Conservation (phyloP, 2,888 invertebrate species). For the Drosophila bunnanda region DNA sequence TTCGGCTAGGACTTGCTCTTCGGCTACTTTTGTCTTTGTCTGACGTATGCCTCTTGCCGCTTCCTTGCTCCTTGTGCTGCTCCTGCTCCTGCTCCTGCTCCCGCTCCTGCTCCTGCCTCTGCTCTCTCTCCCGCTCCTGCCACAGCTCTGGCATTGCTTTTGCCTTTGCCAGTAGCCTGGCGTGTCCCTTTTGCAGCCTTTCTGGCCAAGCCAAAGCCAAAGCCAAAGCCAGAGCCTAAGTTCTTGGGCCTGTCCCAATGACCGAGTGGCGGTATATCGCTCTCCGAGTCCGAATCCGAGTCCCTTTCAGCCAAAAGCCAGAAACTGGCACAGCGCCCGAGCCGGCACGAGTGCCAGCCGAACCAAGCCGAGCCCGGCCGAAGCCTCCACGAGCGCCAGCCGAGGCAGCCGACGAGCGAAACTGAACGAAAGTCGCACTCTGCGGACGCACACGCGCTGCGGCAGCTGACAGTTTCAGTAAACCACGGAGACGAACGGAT, state of each 20-base stretch:
- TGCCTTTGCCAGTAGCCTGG: neutral
- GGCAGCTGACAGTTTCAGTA: slow-evolving; percentile 85
- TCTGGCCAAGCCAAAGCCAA: slow-evolving; percentile 2
- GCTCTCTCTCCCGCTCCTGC: slow-evolving; percentile 2
- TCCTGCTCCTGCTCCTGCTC: neutral
- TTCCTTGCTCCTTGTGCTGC: slow-evolving; percentile 1
- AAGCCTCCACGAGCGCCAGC: slow-evolving; percentile 5
- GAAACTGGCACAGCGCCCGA: slow-evolving; percentile 58
- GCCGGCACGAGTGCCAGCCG: neutral
- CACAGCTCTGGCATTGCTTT: slow-evolving; percentile 3
- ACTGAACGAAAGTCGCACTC: slow-evolving; percentile 82
- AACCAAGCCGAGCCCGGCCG: slow-evolving; percentile 25
- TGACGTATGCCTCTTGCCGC: slow-evolving; percentile 43
- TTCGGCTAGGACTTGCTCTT: neutral
- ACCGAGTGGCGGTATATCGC: slow-evolving; percentile 66
- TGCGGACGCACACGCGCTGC: slow-evolving; percentile 76
- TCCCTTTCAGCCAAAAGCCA: neutral
- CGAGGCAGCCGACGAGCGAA: slow-evolving; percentile 54
- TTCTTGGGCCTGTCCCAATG: slow-evolving; percentile 80
- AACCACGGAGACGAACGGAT: slow-evolving; percentile 85
- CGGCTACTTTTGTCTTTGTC: slow-evolving; percentile 17
- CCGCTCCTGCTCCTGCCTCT: neutral
- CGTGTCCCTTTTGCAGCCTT: slow-evolving; percentile 38
- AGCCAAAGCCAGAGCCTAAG: slow-evolving; percentile 9
- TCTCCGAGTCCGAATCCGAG: slow-evolving; percentile 18